Conservation (phyloP, 2,888 invertebrate species). For the Synergus japonicus region DNA sequence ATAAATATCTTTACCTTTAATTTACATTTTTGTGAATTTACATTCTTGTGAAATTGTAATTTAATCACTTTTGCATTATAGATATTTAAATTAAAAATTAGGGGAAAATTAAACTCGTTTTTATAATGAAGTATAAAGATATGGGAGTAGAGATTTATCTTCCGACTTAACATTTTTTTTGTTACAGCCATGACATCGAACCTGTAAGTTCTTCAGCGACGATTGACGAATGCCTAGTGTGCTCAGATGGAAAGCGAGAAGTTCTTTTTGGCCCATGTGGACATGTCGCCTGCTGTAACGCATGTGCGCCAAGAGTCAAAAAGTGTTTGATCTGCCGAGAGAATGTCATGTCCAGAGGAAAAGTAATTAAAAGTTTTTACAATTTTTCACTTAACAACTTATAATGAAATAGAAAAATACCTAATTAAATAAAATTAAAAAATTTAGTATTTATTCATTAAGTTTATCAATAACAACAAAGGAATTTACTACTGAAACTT, state of each 20-base stretch:
- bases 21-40: not conserved
- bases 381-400: slow-evolving; percentile 6
- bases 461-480: not conserved
- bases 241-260: slow-evolving; percentile 95
- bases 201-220: slow-evolving; percentile 77
- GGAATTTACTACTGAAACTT: not conserved
- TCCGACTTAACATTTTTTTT: not conserved
- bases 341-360: slow-evolving; percentile 87
- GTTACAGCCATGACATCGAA: slow-evolving; percentile 70
- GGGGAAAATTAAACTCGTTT: not conserved
- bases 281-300: slow-evolving; percentile 95
- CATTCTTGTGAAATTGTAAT: not conserved
- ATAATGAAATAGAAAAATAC: not conserved
- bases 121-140: not conserved
- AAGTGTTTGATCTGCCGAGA: slow-evolving; percentile 96
- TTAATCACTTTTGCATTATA: not conserved
- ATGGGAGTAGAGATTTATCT: slow-evolving; percentile 13
- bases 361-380: slow-evolving; percentile 78
- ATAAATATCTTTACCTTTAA: not conserved
- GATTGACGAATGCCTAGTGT: slow-evolving; percentile 95
- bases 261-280: slow-evolving; percentile 94
- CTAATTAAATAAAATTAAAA: not conserved
- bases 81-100: not conserved
- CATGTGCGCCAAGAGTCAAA: slow-evolving; percentile 93
- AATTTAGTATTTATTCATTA: no score